A percentile compares a stretch with the other conserved stretches of the same genome.
These are phyloP conservation scores for Actenoides hombroni DNA, from an alignment of 2,113 vertebrate species.

Conservation along the genomic window DNA sequence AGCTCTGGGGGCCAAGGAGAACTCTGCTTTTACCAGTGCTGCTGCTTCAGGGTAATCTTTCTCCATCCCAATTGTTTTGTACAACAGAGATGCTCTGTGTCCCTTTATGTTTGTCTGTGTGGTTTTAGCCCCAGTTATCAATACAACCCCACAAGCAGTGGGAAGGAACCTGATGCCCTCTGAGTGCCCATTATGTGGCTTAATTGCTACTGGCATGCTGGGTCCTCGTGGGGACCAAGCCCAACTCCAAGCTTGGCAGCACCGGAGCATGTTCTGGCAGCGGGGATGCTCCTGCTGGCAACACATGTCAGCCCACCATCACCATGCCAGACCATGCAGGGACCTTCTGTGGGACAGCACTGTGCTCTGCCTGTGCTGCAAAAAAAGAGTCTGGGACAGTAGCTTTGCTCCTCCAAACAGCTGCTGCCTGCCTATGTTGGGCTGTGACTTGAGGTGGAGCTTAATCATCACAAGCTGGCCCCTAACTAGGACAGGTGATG, in stretches of 20 bases:
- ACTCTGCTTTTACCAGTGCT: not conserved
- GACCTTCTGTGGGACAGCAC: not conserved
- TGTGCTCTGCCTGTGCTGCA: not conserved
- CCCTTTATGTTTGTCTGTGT: accelerated
- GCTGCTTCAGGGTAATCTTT: not conserved
- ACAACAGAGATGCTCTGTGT: not conserved
- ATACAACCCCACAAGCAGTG: not conserved
- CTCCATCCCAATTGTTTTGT: not conserved
- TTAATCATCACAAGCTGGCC: not conserved
- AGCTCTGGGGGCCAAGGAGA: not conserved
- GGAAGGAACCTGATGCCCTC: not conserved
- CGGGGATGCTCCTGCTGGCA: not conserved
- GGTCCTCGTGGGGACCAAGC: not conserved
- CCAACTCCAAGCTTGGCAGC: not conserved
- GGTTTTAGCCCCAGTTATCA: not conserved
- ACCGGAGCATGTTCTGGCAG: accelerated
- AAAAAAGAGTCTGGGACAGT: not conserved
- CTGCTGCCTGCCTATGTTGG: not conserved
- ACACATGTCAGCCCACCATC: not conserved
- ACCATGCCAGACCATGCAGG: no score
- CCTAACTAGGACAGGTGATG: not conserved
- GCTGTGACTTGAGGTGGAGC: not conserved
- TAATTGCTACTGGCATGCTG: not conserved
- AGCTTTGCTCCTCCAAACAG: not conserved
- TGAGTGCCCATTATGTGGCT: accelerated